phyloP scores from a whole-genome alignment of 2,113 vertebrate genomes.

The Callaeas wilsoni region DNA sequence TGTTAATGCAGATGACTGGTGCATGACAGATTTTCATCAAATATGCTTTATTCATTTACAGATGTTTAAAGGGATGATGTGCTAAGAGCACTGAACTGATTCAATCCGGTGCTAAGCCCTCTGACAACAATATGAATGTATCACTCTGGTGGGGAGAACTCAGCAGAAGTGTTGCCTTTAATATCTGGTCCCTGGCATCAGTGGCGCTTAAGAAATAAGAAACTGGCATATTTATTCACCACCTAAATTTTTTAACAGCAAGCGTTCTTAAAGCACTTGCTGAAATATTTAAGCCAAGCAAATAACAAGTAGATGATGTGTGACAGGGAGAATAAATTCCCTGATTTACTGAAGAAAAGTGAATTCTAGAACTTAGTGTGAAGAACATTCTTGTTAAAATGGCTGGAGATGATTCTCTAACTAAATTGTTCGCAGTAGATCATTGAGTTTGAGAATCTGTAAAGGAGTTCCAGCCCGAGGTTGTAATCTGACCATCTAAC shows the following conservation, averaged over 20 bases:
- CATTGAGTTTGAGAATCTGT: not conserved
- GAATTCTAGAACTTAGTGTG: not conserved
- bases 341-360: constrained; percentile 8
- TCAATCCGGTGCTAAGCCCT: constrained; percentile 11
- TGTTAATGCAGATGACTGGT: not conserved
- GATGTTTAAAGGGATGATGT: constrained; percentile 1
- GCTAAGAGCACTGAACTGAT: constrained; percentile 8
- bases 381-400: not conserved
- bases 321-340: not conserved
- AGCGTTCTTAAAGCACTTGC: not conserved
- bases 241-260: constrained; percentile 42
- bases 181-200: not conserved
- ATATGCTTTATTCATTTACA: not conserved
- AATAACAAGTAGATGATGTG: constrained; percentile 6
- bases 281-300: constrained; percentile 43
- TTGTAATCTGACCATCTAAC: not conserved
- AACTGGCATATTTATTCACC: constrained; percentile 23
- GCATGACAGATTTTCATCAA: not conserved
- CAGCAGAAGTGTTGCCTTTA: not conserved
- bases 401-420: not conserved
- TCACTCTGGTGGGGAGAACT: not conserved
- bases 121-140: not conserved
- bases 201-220: not conserved
- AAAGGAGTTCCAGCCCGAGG: not conserved
- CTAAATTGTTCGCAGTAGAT: not conserved